phyloP scores from a whole-genome alignment of 1,140 invertebrate species.

The Papilio machaon region DNA sequence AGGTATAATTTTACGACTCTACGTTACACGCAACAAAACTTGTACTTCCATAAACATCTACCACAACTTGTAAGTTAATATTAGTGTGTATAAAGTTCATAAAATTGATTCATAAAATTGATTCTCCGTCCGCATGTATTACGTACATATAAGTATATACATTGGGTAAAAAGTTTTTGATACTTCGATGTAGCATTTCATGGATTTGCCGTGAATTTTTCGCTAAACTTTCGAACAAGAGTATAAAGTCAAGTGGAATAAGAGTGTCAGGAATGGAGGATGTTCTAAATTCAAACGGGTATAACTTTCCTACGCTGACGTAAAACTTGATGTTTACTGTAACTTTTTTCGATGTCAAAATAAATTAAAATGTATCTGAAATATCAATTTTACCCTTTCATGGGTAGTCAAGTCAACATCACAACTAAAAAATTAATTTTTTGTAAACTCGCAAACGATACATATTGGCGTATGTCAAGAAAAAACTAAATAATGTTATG shows the following conservation, averaged over 20 bases:
- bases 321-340: constrained; percentile 37
- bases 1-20: constrained; percentile 56
- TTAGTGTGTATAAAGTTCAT: constrained; percentile 46
- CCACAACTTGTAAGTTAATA: constrained; percentile 25
- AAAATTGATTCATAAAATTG: constrained; percentile 52
- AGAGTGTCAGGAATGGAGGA: constrained; percentile 33
- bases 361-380: background rate
- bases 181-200: constrained; percentile 33
- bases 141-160: constrained; percentile 5
- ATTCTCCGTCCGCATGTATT: constrained; percentile 38
- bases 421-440: background rate
- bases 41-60: constrained; percentile 44
- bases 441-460: background rate
- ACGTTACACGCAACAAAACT: constrained; percentile 54
- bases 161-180: constrained; percentile 31
- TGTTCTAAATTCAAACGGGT: constrained; percentile 32
- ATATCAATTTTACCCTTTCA: background rate
- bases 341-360: background rate
- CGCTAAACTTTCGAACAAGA: constrained; percentile 32
- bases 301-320: constrained; percentile 21
- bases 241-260: constrained; percentile 40
- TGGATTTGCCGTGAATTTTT: constrained; percentile 35
- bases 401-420: background rate
- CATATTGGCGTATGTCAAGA: background rate
- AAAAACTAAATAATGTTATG: background rate